A percentile compares a stretch with the other conserved stretches of the same genome.
Conservation (phyloP, 2,113 vertebrate genomes). For the Phalacrocorax aristotelis region DNA sequence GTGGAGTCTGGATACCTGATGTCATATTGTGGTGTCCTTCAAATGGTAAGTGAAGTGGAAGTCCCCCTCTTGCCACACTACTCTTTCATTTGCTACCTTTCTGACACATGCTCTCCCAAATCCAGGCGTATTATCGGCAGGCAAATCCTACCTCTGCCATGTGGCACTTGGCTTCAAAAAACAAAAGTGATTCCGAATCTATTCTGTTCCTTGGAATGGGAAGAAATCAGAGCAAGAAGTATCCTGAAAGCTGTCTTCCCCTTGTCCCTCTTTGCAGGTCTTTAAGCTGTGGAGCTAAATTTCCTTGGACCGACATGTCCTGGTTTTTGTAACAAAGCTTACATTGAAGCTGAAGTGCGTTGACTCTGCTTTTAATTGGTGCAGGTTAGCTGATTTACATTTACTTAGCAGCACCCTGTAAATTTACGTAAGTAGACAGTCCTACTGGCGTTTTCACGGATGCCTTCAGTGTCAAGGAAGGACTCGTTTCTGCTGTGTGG, state of each 20-base stretch:
- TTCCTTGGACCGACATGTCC: neutral
- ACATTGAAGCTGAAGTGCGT: neutral
- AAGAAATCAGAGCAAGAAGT: neutral
- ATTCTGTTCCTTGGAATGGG: neutral
- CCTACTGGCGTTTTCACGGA: neutral
- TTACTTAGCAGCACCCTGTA: neutral
- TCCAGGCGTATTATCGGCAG: neutral
- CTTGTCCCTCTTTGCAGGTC: neutral
- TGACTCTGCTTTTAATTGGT: neutral
- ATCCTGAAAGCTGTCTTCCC: neutral
- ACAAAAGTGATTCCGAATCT: neutral
- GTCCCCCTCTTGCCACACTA: neutral
- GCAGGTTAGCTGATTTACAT: neutral
- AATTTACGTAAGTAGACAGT: neutral
- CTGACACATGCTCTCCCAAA: neutral
- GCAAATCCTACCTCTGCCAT: neutral
- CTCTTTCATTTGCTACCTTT: neutral
- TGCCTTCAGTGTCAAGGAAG: neutral
- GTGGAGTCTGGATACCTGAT: conserved; percentile 86
- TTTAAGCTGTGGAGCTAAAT: neutral
- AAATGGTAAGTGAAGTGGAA: conserved; percentile 83
- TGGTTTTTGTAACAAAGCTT: neutral
- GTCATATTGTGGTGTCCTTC: conserved; percentile 87
- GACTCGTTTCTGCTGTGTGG: neutral
- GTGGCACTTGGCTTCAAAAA: neutral